phyloP scores from a whole-genome alignment of 1,140 invertebrate species.

The Phthorimaea operculella region DNA sequence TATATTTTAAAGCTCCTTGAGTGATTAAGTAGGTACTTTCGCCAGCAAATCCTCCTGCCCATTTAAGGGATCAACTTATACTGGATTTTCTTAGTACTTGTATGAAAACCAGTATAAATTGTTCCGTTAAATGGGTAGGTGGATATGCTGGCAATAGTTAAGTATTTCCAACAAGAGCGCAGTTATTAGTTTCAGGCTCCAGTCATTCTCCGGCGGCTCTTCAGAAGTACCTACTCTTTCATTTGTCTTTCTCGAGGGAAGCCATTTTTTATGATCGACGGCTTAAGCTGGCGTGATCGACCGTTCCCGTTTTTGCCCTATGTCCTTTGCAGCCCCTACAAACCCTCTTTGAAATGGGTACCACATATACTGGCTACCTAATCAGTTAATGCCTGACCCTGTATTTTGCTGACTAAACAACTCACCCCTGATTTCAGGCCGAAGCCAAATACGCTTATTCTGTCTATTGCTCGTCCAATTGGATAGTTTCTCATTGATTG shows the following conservation, averaged over 20 bases:
- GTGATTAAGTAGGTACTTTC: too few species aligned
- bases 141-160: too few species aligned
- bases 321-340: constrained; percentile 2
- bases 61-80: too few species aligned
- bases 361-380: constrained; percentile 10
- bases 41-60: too few species aligned
- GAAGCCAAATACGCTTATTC: neutral
- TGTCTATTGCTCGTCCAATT: too few species aligned
- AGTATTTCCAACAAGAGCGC: neutral
- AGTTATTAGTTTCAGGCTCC: neutral
- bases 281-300: neutral
- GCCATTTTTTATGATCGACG: constrained; percentile 6
- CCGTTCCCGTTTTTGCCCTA: constrained; percentile 20
- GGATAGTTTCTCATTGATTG: too few species aligned
- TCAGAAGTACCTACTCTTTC: neutral
- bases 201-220: neutral
- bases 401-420: constrained; percentile 17
- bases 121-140: too few species aligned
- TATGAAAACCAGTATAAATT: too few species aligned
- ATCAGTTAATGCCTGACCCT: constrained; percentile 25
- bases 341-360: constrained; percentile 20
- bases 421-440: neutral
- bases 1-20: too few species aligned
- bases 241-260: constrained; percentile 2
- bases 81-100: too few species aligned